Evolutionary conservation across 2,113 vertebrate species (phyloP).

Genomic region (Platycercus adscitus): DNA sequence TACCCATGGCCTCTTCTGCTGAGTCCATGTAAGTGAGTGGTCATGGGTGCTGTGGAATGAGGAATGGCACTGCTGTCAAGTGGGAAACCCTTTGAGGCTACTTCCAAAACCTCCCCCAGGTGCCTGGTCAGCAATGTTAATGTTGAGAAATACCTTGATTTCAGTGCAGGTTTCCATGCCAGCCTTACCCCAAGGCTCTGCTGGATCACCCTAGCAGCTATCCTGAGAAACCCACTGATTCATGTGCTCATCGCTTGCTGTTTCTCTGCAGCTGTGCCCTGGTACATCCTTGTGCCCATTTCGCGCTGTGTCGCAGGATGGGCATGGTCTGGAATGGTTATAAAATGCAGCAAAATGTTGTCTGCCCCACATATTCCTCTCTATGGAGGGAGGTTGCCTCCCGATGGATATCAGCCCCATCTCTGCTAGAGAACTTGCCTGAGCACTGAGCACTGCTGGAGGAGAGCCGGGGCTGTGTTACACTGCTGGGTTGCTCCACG

Average conservation of each 20-base stretch:
- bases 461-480: background rate
- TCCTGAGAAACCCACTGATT: background rate
- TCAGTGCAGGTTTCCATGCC: background rate
- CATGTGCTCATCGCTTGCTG: rapidly evolving
- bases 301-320: rapidly evolving
- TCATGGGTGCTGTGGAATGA: background rate
- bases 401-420: background rate
- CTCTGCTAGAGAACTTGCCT: background rate
- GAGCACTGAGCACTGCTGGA: background rate
- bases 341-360: background rate
- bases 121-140: background rate
- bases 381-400: background rate
- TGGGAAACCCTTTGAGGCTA: background rate
- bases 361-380: background rate
- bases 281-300: rapidly evolving
- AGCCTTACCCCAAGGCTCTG: background rate
- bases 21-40: background rate
- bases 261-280: background rate
- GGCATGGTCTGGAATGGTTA: background rate
- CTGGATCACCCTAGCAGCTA: background rate
- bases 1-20: background rate
- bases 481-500: background rate
- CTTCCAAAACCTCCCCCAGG: background rate
- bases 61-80: rapidly evolving
- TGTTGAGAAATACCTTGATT: background rate